These are phyloP conservation scores for Zaprionus ornatus DNA, from an alignment of 1,140 invertebrate genomes.

Conservation along the genomic window DNA sequence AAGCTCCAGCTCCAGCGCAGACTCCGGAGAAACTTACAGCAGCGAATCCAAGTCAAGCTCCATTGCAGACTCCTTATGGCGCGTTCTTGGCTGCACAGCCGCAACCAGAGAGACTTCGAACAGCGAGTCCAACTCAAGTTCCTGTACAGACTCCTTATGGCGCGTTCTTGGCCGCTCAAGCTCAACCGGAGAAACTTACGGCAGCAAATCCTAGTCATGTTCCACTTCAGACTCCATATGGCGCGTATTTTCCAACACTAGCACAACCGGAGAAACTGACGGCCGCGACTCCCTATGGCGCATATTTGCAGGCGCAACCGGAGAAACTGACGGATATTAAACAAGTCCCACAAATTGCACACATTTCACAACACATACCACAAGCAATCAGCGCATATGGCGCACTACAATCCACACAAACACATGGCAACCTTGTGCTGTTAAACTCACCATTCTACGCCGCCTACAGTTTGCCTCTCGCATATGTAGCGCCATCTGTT, in stretches of 20 bases:
- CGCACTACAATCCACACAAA: slow-evolving; percentile 23
- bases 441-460: slow-evolving; percentile 54
- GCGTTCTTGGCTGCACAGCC: neutral
- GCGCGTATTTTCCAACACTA: neutral
- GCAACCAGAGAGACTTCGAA: neutral
- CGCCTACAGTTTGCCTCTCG: slow-evolving; percentile 49
- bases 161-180: neutral
- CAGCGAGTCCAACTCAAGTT: neutral
- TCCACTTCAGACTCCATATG: neutral
- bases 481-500: slow-evolving; percentile 59
- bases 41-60: neutral
- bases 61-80: slow-evolving; percentile 1
- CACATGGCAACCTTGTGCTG: slow-evolving; percentile 24
- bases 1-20: neutral
- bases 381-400: slow-evolving; percentile 19
- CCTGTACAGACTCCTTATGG: neutral
- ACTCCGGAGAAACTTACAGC: neutral
- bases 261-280: neutral
- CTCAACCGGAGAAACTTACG: neutral
- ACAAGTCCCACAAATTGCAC: slow-evolving; percentile 9
- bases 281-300: neutral
- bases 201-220: neutral
- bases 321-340: slow-evolving; percentile 21
- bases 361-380: neutral
- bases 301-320: slow-evolving; percentile 8